phyloP scores from a whole-genome alignment of 2,797 vertebrate species.

The Protosalanx chinensis region DNA sequence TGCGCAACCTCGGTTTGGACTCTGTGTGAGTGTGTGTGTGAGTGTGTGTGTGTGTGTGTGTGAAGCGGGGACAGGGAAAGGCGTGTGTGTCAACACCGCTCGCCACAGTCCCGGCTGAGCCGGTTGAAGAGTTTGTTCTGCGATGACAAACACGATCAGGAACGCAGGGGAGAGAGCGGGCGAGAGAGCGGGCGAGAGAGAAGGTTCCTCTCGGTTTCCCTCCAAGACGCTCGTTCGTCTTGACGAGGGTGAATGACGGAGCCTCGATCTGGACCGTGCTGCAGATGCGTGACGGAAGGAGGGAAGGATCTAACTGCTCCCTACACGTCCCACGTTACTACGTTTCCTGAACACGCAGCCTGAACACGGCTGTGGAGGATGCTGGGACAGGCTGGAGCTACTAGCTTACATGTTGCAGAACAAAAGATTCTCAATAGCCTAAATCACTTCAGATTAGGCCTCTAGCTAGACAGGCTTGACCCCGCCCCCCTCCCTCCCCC shows the following conservation, averaged over 20 bases:
- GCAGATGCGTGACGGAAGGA: too few species aligned
- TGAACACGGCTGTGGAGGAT: background rate
- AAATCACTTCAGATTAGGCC: background rate
- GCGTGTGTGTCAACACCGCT: background rate
- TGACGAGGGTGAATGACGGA: too few species aligned
- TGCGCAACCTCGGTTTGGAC: background rate
- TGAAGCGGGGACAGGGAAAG: background rate
- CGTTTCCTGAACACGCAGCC: background rate
- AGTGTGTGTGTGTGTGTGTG: background rate
- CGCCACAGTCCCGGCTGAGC: conserved; percentile 10
- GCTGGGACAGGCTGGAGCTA: too few species aligned
- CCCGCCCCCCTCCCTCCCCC: conserved; percentile 37
- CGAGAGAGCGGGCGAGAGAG: too few species aligned
- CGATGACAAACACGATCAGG: too few species aligned
- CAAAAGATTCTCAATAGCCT: background rate
- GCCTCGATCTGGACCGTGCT: too few species aligned
- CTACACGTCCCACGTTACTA: background rate
- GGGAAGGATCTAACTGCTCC: too few species aligned
- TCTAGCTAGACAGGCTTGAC: conserved; percentile 9
- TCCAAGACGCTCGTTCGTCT: too few species aligned
- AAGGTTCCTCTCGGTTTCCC: too few species aligned
- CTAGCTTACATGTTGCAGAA: background rate
- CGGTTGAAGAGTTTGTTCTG: too few species aligned
- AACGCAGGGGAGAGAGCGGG: too few species aligned
- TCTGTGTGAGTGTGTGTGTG: too few species aligned